Conservation (phyloP, 2,113 vertebrate genomes). For the Carettochelys insculpta region DNA sequence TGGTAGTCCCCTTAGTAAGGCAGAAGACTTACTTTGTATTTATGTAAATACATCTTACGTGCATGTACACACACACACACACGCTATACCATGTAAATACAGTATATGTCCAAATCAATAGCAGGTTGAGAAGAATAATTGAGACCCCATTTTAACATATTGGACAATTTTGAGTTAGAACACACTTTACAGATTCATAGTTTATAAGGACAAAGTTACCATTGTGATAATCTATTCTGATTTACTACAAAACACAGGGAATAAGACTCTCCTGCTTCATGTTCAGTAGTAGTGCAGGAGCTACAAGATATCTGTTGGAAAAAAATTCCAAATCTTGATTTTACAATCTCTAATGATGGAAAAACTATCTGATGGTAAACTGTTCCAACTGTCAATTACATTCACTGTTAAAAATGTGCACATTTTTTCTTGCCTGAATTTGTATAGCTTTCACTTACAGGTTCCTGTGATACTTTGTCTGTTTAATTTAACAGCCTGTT, state of each 20-base stretch:
- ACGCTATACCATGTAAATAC: neutral
- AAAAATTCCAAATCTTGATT: neutral
- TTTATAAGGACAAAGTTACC: neutral
- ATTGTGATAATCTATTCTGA: neutral
- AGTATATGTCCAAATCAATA: neutral
- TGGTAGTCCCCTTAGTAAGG: neutral
- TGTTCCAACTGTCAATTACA: neutral
- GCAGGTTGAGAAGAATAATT: neutral
- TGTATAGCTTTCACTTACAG: neutral
- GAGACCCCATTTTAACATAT: neutral
- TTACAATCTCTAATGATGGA: neutral
- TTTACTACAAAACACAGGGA: neutral
- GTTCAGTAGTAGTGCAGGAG: neutral
- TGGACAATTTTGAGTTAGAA: neutral
- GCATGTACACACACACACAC: neutral
- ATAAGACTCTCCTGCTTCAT: neutral
- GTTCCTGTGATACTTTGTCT: neutral
- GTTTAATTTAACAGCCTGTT: neutral
- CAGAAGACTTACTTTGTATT: neutral
- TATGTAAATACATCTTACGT: neutral
- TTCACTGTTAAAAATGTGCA: neutral
- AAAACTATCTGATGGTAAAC: neutral
- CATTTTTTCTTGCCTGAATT: neutral
- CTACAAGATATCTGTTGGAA: neutral
- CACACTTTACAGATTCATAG: neutral